Conservation (phyloP, 2,797 vertebrate species). For the Lacerta viridis region DNA sequence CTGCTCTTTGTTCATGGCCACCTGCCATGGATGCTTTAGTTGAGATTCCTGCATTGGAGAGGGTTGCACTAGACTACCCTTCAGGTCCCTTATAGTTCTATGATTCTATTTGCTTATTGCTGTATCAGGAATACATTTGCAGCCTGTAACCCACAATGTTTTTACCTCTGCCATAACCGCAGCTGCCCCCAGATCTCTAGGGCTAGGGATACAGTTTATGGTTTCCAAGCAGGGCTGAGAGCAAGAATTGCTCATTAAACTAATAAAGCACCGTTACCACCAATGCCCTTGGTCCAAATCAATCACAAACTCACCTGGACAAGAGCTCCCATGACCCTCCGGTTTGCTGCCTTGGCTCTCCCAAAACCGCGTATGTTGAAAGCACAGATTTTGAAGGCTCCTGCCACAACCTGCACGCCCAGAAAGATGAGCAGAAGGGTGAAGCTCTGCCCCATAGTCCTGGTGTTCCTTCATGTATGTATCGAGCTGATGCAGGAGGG, state of each 20-base stretch:
- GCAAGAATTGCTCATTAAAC: neutral
- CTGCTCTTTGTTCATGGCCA: neutral
- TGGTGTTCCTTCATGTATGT: neutral
- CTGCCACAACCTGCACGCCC: conserved; percentile 2
- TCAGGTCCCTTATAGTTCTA: no score
- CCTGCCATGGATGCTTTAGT: no score
- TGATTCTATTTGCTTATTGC: neutral
- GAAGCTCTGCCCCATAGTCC: conserved; percentile 7
- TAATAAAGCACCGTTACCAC: neutral
- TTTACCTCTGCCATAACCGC: neutral
- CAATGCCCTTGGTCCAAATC: neutral
- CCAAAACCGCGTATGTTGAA: conserved; percentile 88
- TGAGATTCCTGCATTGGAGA: no score
- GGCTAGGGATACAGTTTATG: no score
- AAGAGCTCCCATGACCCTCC: conserved; percentile 77
- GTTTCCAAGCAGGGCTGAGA: neutral
- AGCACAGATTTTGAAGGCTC: conserved; percentile 85
- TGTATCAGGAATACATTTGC: neutral
- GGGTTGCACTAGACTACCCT: no score
- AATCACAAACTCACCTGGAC: conserved; percentile 76
- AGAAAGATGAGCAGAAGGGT: conserved; percentile 42
- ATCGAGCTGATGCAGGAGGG: neutral
- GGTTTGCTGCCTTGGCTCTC: conserved; percentile 81
- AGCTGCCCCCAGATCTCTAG: neutral
- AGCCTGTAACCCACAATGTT: neutral